phyloP scores from a whole-genome alignment of 2,888 invertebrate genomes.

The Lepidochrysops patricia region DNA sequence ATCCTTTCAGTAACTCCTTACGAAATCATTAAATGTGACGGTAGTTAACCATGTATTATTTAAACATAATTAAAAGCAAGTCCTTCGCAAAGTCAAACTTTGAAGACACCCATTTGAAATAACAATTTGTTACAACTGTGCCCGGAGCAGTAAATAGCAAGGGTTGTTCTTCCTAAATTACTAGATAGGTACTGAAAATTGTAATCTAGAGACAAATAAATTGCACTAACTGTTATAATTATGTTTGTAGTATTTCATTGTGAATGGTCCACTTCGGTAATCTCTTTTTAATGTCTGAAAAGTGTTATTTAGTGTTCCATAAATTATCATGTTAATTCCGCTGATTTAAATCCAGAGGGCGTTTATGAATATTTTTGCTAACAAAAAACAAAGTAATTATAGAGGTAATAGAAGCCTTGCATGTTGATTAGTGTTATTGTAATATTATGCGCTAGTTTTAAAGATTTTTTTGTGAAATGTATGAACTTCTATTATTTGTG shows the following conservation, averaged over 20 bases:
- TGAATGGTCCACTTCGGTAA: constrained; percentile 1
- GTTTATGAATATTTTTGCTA: neutral
- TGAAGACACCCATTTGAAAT: constrained; percentile 37
- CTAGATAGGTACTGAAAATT: constrained; percentile 11
- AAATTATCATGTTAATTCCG: neutral
- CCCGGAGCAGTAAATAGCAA: constrained; percentile 26
- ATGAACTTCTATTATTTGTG: too few relatives aligned
- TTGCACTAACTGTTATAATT: constrained; percentile 9
- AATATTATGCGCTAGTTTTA: too few relatives aligned
- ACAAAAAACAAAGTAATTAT: neutral
- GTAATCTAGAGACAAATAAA: constrained; percentile 12
- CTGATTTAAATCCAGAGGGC: neutral
- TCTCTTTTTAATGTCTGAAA: neutral
- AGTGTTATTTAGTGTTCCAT: neutral
- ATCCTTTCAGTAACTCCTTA: neutral
- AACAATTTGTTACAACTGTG: constrained; percentile 39
- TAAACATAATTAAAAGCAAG: constrained; percentile 38
- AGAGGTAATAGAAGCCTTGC: too few relatives aligned
- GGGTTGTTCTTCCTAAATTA: constrained; percentile 5
- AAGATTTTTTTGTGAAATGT: too few relatives aligned
- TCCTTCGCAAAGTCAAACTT: constrained; percentile 29
- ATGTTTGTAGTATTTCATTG: constrained; percentile 9
- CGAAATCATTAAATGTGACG: too few relatives aligned
- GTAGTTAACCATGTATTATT: constrained; percentile 31
- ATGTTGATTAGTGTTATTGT: too few relatives aligned